Conservation (phyloP, 1,140 invertebrate species). For the Pinna nobilis region DNA sequence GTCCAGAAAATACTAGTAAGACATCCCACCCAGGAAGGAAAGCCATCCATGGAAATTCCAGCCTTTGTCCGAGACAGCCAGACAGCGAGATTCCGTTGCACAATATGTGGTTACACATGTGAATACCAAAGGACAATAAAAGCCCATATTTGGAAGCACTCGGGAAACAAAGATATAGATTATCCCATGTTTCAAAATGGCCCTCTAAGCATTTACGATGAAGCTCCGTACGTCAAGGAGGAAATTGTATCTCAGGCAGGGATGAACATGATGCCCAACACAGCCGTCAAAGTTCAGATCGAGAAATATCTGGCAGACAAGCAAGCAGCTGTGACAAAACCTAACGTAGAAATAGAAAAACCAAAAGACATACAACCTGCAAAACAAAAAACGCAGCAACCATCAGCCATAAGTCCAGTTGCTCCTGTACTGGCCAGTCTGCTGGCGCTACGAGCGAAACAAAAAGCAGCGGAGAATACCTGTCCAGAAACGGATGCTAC, state of each 20-base stretch:
- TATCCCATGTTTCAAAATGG: conserved; percentile 75
- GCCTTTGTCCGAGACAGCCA: conserved; percentile 65
- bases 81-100: conserved; percentile 64
- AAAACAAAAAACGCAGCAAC: background rate
- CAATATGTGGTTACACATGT: conserved; percentile 72
- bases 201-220: conserved; percentile 70
- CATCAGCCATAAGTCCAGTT: conserved; percentile 33
- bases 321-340: no score
- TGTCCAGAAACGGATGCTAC: conserved; percentile 2
- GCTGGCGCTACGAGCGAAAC: conserved; percentile 44
- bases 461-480: conserved; percentile 10
- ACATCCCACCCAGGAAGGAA: no score
- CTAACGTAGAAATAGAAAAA: background rate
- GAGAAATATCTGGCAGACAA: conserved; percentile 2
- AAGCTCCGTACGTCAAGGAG: background rate
- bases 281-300: conserved; percentile 1
- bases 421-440: conserved; percentile 50
- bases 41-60: conserved; percentile 22
- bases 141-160: conserved; percentile 75
- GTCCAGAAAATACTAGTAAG: no score
- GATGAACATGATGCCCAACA: background rate
- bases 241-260: conserved; percentile 17
- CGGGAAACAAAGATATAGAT: conserved; percentile 70
- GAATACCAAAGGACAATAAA: conserved; percentile 73
- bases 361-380: background rate